Evolutionary conservation across 2,888 invertebrate species (phyloP).

Genomic region (Chalcosyrphus nemorum): DNA sequence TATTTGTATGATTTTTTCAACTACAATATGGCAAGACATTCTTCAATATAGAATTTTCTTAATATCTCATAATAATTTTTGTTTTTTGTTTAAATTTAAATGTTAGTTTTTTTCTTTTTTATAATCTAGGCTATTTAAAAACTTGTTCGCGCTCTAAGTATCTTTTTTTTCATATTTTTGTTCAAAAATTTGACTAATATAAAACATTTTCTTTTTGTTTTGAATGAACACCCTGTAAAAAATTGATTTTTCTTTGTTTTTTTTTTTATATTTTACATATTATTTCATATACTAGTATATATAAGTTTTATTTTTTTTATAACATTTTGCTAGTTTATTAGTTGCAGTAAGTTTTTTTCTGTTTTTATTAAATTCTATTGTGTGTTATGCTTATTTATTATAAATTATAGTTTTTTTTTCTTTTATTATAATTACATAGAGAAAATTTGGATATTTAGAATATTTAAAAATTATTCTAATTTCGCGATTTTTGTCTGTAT

Average conservation of each 20-base stretch:
- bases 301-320: conserved; percentile 8
- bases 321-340: conserved; percentile 51
- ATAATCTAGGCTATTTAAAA: conserved; percentile 42
- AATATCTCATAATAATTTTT: neutral
- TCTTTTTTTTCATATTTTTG: neutral
- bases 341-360: conserved; percentile 31
- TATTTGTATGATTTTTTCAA: conserved; percentile 17
- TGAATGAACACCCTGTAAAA: conserved; percentile 70
- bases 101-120: conserved; percentile 4
- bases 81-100: neutral
- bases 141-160: conserved; percentile 44
- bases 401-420: conserved; percentile 9
- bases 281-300: conserved; percentile 29
- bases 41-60: conserved; percentile 24
- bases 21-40: conserved; percentile 55
- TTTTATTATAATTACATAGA: conserved; percentile 32
- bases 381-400: conserved; percentile 27
- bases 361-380: conserved; percentile 23
- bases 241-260: conserved; percentile 50
- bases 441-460: conserved; percentile 14
- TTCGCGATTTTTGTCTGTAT: conserved; percentile 14
- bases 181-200: conserved; percentile 64
- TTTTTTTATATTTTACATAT: conserved; percentile 46
- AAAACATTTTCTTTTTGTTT: conserved; percentile 34
- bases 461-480: conserved; percentile 38